Conservation (phyloP, 2,888 invertebrate species). For the Conomelus anceps region DNA sequence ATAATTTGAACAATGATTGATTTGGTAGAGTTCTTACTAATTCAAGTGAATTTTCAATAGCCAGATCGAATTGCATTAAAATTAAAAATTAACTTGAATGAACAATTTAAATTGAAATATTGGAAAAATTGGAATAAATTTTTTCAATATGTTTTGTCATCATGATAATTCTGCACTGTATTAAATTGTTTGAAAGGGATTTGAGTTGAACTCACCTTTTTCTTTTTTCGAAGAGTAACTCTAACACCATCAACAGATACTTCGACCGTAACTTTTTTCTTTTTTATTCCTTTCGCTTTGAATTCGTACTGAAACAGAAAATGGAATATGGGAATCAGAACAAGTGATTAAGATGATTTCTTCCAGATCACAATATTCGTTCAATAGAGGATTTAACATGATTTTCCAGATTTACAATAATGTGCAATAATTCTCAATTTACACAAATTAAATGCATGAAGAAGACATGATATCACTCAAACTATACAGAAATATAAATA, state of each 20-base stretch:
- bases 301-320: slow-evolving; percentile 84
- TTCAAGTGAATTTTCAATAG: too few relatives aligned
- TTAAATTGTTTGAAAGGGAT: neutral
- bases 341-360: neutral
- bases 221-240: slow-evolving; percentile 78
- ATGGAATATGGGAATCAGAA: neutral
- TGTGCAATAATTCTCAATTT: too few relatives aligned
- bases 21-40: too few relatives aligned
- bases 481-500: neutral
- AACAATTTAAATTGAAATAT: too few relatives aligned
- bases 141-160: neutral
- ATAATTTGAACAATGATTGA: too few relatives aligned
- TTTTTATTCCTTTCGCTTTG: slow-evolving; percentile 95
- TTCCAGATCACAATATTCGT: too few relatives aligned
- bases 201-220: slow-evolving; percentile 41
- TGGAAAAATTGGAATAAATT: too few relatives aligned
- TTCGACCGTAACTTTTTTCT: slow-evolving; percentile 91
- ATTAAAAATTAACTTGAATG: too few relatives aligned
- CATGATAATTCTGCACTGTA: neutral
- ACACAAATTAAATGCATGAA: neutral
- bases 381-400: too few relatives aligned
- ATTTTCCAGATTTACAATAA: too few relatives aligned
- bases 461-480: neutral
- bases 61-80: too few relatives aligned
- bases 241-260: slow-evolving; percentile 93